Evolutionary conservation across 1,140 invertebrate species (phyloP).

Genomic region (Yoshiicerus persimilis): DNA sequence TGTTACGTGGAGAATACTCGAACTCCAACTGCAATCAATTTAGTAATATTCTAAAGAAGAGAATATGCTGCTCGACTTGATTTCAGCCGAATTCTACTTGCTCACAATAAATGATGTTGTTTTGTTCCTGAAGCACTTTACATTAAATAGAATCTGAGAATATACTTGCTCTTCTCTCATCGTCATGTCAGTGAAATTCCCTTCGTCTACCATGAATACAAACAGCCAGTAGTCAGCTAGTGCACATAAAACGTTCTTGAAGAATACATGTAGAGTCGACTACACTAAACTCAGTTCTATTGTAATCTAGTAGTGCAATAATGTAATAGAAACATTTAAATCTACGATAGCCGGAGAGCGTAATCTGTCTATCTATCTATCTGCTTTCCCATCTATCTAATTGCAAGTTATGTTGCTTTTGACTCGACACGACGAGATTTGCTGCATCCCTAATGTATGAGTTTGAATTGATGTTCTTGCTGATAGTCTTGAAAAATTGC

Average conservation of each 20-base stretch:
- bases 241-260: neutral
- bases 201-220: neutral
- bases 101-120: neutral
- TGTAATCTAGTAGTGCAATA: neutral
- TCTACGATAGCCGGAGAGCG: neutral
- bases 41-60: neutral
- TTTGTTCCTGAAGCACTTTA: neutral
- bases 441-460: neutral
- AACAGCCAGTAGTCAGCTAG: neutral
- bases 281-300: neutral
- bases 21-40: too few relatives aligned
- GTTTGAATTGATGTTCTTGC: neutral
- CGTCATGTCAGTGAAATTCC: neutral
- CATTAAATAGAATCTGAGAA: neutral
- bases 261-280: neutral
- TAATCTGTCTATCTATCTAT: neutral
- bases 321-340: neutral
- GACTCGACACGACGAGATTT: conserved; percentile 3
- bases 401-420: neutral
- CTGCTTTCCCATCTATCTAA: neutral
- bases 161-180: neutral
- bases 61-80: neutral
- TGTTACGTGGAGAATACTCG: too few relatives aligned
- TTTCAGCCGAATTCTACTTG: neutral
- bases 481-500: neutral